Conservation (phyloP, 1,140 invertebrate species). For the Drosophila nikananu region DNA sequence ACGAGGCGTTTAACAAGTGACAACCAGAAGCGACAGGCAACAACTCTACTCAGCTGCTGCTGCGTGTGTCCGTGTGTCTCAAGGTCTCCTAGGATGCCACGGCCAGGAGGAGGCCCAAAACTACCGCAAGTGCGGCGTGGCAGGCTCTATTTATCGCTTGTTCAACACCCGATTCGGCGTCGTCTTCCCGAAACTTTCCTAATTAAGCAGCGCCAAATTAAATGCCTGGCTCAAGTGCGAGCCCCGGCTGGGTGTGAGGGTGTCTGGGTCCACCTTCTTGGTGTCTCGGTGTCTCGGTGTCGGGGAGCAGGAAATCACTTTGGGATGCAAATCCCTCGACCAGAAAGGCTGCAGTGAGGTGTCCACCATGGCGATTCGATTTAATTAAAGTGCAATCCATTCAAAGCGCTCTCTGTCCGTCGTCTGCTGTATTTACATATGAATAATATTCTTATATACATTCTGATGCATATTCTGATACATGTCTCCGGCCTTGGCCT, state of each 20-base stretch:
- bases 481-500: constrained; percentile 29
- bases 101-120: not conserved
- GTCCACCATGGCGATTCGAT: constrained; percentile 22
- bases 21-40: constrained; percentile 53
- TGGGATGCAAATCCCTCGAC: constrained; percentile 6
- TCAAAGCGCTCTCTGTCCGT: constrained; percentile 6
- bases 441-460: constrained; percentile 17
- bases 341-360: constrained; percentile 12
- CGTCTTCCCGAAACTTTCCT: constrained; percentile 62
- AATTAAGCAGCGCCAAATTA: constrained; percentile 63
- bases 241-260: not conserved
- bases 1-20: constrained; percentile 54
- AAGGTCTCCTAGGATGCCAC: constrained; percentile 23
- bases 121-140: not conserved
- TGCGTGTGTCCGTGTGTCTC: constrained; percentile 49
- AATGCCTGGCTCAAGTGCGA: constrained; percentile 37
- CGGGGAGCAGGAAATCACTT: not conserved
- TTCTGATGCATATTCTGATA: constrained; percentile 11
- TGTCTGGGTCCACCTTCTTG: not conserved
- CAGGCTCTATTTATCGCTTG: constrained; percentile 45
- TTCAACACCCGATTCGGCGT: constrained; percentile 54
- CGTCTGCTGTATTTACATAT: constrained; percentile 32
- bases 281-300: too few species aligned
- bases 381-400: constrained; percentile 49
- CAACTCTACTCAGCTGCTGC: constrained; percentile 15